phyloP scores from a whole-genome alignment of 1,140 invertebrate species.

The Eufriesea mexicana region DNA sequence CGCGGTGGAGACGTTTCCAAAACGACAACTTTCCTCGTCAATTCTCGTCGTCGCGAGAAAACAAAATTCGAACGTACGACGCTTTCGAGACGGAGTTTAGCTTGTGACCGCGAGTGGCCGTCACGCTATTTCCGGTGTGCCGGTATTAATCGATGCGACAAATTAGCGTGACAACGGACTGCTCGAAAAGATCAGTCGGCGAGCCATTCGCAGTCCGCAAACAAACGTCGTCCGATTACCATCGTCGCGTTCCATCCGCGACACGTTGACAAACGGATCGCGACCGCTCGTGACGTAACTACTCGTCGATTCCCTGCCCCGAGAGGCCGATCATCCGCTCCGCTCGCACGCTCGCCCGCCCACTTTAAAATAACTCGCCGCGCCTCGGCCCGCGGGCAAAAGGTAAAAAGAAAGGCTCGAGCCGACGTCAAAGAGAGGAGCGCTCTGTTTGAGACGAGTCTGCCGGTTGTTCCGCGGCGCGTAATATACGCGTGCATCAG shows the following conservation, averaged over 20 bases:
- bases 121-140: neutral
- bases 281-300: neutral
- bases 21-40: neutral
- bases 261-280: constrained; percentile 56
- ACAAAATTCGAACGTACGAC: too few relatives aligned
- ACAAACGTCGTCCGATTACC: constrained; percentile 44
- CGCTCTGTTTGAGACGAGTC: constrained; percentile 53
- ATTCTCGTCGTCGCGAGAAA: too few relatives aligned
- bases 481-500: neutral
- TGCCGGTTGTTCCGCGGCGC: neutral
- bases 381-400: constrained; percentile 27
- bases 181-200: constrained; percentile 1
- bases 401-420: constrained; percentile 46
- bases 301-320: constrained; percentile 42
- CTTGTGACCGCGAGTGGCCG: too few relatives aligned
- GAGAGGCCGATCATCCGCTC: too few relatives aligned
- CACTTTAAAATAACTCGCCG: constrained; percentile 51
- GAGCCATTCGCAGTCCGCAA: constrained; percentile 22
- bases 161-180: neutral
- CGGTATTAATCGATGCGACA: neutral
- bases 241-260: constrained; percentile 13
- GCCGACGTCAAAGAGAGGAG: constrained; percentile 58
- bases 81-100: too few relatives aligned
- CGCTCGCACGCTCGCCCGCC: too few relatives aligned
- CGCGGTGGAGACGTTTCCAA: too few relatives aligned